Conservation (phyloP, 2,888 invertebrate species). For the Prosopocoilus inquinatus region DNA sequence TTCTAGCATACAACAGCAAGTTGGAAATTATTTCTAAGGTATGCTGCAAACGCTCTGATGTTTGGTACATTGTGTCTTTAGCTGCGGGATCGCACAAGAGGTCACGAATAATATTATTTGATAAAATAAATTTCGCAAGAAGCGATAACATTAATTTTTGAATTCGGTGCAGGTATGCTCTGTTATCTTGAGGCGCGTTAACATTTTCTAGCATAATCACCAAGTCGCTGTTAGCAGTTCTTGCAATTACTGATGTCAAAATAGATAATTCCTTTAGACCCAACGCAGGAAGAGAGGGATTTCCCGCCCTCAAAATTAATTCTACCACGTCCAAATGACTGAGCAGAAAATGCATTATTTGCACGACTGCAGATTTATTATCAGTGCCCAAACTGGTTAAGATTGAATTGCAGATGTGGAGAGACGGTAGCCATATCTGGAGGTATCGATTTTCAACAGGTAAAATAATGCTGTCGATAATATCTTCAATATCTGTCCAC, state of each 20-base stretch:
- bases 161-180: slow-evolving; percentile 64
- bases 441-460: slow-evolving; percentile 71
- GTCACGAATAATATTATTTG: slow-evolving; percentile 46
- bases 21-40: slow-evolving; percentile 68
- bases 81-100: slow-evolving; percentile 41
- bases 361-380: slow-evolving; percentile 78
- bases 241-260: slow-evolving; percentile 57
- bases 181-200: slow-evolving; percentile 51
- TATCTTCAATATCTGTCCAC: slow-evolving; percentile 35
- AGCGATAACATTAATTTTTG: slow-evolving; percentile 74
- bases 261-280: slow-evolving; percentile 74
- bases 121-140: slow-evolving; percentile 66
- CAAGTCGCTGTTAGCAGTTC: slow-evolving; percentile 46
- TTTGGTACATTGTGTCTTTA: slow-evolving; percentile 40
- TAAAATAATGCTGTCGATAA: slow-evolving; percentile 56
- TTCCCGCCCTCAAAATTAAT: slow-evolving; percentile 69
- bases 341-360: slow-evolving; percentile 77
- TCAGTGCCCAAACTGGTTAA: slow-evolving; percentile 79
- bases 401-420: slow-evolving; percentile 77
- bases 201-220: slow-evolving; percentile 43
- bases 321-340: slow-evolving; percentile 81
- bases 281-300: slow-evolving; percentile 63
- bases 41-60: slow-evolving; percentile 49
- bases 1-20: slow-evolving; percentile 68
- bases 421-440: slow-evolving; percentile 77